Conservation (phyloP, 2,113 vertebrate genomes). For the Lagenorhynchus albirostris region DNA sequence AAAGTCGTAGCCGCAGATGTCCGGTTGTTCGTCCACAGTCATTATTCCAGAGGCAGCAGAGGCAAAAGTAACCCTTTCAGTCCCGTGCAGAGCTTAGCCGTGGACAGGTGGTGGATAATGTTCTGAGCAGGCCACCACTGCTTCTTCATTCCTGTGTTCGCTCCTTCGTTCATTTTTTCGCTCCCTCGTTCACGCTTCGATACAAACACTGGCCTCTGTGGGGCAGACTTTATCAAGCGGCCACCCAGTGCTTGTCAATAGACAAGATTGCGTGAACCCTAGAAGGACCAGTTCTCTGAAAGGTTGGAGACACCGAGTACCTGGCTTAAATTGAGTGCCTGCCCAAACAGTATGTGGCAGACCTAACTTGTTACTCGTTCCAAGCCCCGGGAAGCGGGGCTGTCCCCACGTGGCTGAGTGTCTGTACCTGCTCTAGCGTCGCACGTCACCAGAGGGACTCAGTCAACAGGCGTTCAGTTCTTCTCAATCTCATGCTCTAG, state of each 20-base stretch:
- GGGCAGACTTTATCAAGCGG: not conserved
- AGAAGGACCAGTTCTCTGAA: not conserved
- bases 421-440: accelerated
- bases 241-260: not conserved
- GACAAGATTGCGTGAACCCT: not conserved
- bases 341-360: not conserved
- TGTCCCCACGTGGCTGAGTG: accelerated
- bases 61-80: not conserved
- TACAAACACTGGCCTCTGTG: not conserved
- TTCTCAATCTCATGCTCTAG: not conserved
- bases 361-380: not conserved
- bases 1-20: accelerated
- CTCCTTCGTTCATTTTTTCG: accelerated
- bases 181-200: not conserved
- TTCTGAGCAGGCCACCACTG: not conserved
- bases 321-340: not conserved
- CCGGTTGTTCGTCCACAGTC: not conserved
- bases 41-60: not conserved
- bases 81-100: accelerated
- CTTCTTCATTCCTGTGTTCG: not conserved
- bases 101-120: accelerated
- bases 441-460: accelerated
- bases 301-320: too few species aligned
- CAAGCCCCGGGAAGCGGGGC: too few species aligned
- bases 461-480: not conserved